Conservation (phyloP, 2,797 vertebrate species). For the Coregonus ussuriensis region DNA sequence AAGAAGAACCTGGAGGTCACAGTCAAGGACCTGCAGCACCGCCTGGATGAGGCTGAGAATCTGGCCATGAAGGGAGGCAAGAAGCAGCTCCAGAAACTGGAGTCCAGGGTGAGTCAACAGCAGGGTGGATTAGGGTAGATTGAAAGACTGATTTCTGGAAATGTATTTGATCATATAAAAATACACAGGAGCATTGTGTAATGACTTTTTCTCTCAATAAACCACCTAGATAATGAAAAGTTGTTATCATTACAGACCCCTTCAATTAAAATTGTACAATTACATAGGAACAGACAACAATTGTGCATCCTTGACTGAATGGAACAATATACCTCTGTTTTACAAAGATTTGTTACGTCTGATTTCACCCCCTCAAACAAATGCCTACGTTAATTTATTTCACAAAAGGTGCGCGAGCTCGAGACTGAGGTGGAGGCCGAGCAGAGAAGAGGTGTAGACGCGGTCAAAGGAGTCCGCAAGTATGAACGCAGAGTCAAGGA, state of each 20-base stretch:
- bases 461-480: conserved; percentile 17
- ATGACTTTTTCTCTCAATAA: too few relatives aligned
- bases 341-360: not conserved
- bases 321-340: too few relatives aligned
- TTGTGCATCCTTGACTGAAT: not conserved
- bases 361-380: not conserved
- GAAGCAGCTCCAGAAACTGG: conserved; percentile 87
- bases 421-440: conserved; percentile 12
- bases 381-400: not conserved
- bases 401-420: conserved; percentile 1
- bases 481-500: conserved; percentile 55
- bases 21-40: conserved; percentile 89
- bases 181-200: not conserved
- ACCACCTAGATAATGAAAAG: too few relatives aligned
- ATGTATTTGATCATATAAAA: not conserved
- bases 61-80: conserved; percentile 88
- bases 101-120: too few relatives aligned
- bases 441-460: conserved; percentile 11
- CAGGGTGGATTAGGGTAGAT: not conserved
- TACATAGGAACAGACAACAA: not conserved
- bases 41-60: conserved; percentile 90
- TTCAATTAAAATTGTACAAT: not conserved
- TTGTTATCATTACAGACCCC: not conserved
- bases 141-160: not conserved
- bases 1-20: conserved; percentile 91